These are phyloP conservation scores for Eulithis prunata DNA, from an alignment of 2,888 invertebrate species.

Conservation along the genomic window DNA sequence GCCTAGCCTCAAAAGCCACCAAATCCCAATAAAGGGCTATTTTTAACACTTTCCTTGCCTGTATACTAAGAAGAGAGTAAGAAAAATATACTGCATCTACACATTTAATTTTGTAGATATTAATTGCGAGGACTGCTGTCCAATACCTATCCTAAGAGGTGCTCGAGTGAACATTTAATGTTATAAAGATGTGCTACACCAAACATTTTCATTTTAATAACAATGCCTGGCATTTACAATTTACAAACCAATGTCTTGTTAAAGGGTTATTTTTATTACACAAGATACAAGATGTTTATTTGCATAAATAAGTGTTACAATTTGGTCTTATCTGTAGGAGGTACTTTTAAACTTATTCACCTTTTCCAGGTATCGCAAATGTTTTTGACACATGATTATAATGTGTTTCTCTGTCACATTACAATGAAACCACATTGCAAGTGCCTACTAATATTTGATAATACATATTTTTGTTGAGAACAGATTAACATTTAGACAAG, in stretches of 20 bases:
- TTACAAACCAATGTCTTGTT: neutral
- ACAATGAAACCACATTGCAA: neutral
- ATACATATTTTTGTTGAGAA: neutral
- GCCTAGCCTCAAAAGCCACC: slow-evolving; percentile 18
- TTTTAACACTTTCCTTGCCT: slow-evolving; percentile 1
- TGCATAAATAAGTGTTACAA: too few relatives aligned
- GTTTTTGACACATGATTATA: neutral
- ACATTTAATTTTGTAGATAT: neutral
- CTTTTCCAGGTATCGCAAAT: too few relatives aligned
- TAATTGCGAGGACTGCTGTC: neutral
- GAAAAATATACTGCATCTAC: slow-evolving; percentile 11
- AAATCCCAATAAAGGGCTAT: slow-evolving; percentile 15
- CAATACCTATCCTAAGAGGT: neutral
- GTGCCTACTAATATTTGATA: neutral
- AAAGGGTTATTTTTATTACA: too few relatives aligned
- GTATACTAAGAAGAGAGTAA: slow-evolving; percentile 11
- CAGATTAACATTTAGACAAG: neutral
- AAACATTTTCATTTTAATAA: neutral
- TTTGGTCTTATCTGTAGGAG: too few relatives aligned
- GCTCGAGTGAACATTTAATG: slow-evolving; percentile 3
- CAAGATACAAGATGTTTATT: too few relatives aligned
- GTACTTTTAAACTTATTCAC: too few relatives aligned
- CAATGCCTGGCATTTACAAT: neutral
- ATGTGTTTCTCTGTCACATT: neutral
- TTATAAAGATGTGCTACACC: neutral